phyloP scores from a whole-genome alignment of 2,888 invertebrate species.

The Rhagium mordax region DNA sequence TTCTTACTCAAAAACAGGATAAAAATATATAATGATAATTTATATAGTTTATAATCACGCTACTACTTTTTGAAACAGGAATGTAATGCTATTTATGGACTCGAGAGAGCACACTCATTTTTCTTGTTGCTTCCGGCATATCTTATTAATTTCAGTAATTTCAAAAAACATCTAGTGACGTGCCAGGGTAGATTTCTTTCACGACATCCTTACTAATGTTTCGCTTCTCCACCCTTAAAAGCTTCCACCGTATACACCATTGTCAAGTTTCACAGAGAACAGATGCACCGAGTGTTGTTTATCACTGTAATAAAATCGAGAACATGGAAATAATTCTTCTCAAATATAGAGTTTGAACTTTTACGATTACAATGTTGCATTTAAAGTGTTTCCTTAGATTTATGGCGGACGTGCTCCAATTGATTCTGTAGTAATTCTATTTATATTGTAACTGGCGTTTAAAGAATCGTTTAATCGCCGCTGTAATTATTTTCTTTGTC shows the following conservation, averaged over 20 bases:
- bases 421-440: constrained; percentile 15
- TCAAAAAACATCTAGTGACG: neutral
- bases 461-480: neutral
- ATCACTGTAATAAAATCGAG: constrained; percentile 33
- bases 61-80: no score
- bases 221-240: neutral
- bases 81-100: no score
- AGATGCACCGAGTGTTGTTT: constrained; percentile 28
- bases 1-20: no score
- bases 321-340: constrained; percentile 34
- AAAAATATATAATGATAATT: no score
- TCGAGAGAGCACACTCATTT: no score
- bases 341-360: constrained; percentile 32
- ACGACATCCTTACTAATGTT: neutral
- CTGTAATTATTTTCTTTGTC: constrained; percentile 2
- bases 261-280: neutral
- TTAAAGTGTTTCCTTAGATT: constrained; percentile 22
- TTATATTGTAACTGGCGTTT: neutral
- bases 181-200: neutral
- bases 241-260: neutral
- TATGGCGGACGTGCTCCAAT: constrained; percentile 10
- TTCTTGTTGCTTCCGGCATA: neutral
- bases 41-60: no score
- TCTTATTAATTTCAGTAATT: constrained; percentile 7
- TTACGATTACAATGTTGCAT: constrained; percentile 34